Conservation (phyloP, 2,797 vertebrate species). For the Sebastes hubbsi region DNA sequence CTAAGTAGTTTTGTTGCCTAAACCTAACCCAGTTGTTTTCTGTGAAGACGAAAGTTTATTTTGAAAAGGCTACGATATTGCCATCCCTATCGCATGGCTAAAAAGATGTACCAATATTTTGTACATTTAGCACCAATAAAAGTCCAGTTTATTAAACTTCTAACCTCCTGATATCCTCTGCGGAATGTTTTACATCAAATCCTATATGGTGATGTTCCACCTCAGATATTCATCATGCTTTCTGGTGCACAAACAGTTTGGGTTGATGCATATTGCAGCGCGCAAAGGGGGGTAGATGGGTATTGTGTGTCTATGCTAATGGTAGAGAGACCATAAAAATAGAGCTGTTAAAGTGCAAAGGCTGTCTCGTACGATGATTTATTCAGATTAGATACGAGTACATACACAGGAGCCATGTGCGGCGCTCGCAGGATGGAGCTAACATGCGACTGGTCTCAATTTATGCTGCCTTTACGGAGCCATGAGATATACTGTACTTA, state of each 20-base stretch:
- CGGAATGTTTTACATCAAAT: not conserved
- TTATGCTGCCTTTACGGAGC: not conserved
- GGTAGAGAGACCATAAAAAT: slow-evolving; percentile 36
- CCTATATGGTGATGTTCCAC: not conserved
- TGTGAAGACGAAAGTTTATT: no score
- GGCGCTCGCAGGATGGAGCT: not conserved
- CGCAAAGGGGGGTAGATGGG: slow-evolving; percentile 7
- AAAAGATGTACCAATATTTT: not conserved
- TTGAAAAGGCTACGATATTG: no score
- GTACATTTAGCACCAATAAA: not conserved
- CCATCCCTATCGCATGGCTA: not conserved
- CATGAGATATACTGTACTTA: not conserved
- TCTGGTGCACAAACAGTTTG: not conserved
- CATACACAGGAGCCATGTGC: not conserved
- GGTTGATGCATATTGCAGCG: slow-evolving; percentile 27
- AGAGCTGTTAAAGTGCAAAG: slow-evolving; percentile 47
- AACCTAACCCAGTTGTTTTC: no score
- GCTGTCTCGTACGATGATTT: slow-evolving; percentile 55
- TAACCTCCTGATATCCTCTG: not conserved
- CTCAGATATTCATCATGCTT: not conserved
- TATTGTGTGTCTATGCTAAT: slow-evolving; percentile 33
- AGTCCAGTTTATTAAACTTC: not conserved
- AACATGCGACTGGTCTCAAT: slow-evolving; percentile 4
- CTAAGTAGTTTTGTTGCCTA: no score
- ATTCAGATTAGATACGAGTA: slow-evolving; percentile 55